Base-by-base conservation (phyloP, 2,113 vertebrate species). In the Alexandromys fortis region DNA sequence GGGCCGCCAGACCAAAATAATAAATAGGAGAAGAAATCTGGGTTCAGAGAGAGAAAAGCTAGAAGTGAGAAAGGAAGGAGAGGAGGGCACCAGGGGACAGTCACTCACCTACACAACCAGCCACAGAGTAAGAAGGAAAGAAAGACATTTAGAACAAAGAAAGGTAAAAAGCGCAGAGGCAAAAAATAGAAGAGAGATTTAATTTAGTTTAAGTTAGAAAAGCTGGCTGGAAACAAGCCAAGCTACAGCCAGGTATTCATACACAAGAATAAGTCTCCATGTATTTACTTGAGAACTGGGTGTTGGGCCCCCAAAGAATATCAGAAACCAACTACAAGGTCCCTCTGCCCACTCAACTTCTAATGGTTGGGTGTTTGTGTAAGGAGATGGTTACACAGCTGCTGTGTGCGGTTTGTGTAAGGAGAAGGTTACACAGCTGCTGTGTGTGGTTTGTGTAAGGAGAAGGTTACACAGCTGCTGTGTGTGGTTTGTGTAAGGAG, bases 371-470 rank as follows among this genome's bases (percentile, higher is more conserved):
- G 38, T 85, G 70, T 78, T 73, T 49, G 58, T 2, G 1, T 61
- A 68, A 78, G 35, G n/a, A 0, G 0, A 58, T 0, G n/a, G 2
- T 63, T 33, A 52, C 49, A 67, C 67, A 68, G 13, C 13, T 72
- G 35, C 38, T 87, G 58, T 55, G 7, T 90, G 14, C 17, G 38
- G 22, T 7, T 82, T 35, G 42, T 2, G 1, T 61, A 67, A 78
- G 21, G 24, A 1, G 0, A 47, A 0, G 19, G 3, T 49, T 33
- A 45, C 42, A 49, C 28, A 28, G 3, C 2, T 35, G 13, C 67
- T 68, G 67, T 55, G 28, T 70, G 0, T 0, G 0, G 49, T 77
- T 78, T 47, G 42, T 2, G 2, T 49, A 67, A 77, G 33, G 30
- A 1, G 0, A 47, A 0, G 24, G 21, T 63, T 24, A 24, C 61